These are phyloP conservation scores for Amiota communis DNA, from an alignment of 2,888 invertebrate genomes.

Conservation along the genomic window DNA sequence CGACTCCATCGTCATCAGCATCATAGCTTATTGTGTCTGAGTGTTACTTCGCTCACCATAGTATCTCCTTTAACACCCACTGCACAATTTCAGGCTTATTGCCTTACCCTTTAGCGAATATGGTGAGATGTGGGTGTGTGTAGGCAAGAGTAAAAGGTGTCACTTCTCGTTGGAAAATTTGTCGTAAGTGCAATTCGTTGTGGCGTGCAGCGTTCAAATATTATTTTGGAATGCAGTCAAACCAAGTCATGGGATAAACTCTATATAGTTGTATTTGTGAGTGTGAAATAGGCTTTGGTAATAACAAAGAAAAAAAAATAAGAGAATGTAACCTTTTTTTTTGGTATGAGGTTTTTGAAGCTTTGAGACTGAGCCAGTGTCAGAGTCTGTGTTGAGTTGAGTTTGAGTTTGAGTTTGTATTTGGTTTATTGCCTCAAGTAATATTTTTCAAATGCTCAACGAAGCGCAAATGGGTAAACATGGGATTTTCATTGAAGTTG, in stretches of 20 bases:
- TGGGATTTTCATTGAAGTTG: background rate
- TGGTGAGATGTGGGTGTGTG: background rate
- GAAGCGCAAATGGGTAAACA: background rate
- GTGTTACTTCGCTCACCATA: too few species aligned
- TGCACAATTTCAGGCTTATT: slow-evolving; percentile 59
- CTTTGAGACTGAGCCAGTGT: too few species aligned
- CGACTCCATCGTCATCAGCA: too few species aligned
- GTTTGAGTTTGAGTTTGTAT: slow-evolving; percentile 37
- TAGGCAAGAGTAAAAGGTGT: background rate
- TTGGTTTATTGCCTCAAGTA: slow-evolving; percentile 49
- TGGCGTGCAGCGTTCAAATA: slow-evolving; percentile 44
- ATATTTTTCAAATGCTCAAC: slow-evolving; percentile 2
- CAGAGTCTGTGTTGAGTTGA: background rate
- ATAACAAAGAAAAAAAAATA: too few species aligned
- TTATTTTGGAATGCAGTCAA: slow-evolving; percentile 17
- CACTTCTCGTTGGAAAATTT: slow-evolving; percentile 56
- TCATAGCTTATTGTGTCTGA: too few species aligned
- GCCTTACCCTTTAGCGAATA: slow-evolving; percentile 20
- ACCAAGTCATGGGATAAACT: slow-evolving; percentile 45
- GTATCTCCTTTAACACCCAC: too few species aligned
- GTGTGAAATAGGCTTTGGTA: slow-evolving; percentile 2
- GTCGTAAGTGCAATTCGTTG: slow-evolving; percentile 63
- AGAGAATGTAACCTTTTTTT: too few species aligned
- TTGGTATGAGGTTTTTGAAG: too few species aligned
- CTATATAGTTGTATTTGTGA: slow-evolving; percentile 35